These are phyloP conservation scores for Ectropis grisescens DNA, from an alignment of 1,140 invertebrate species.

Conservation along the genomic window DNA sequence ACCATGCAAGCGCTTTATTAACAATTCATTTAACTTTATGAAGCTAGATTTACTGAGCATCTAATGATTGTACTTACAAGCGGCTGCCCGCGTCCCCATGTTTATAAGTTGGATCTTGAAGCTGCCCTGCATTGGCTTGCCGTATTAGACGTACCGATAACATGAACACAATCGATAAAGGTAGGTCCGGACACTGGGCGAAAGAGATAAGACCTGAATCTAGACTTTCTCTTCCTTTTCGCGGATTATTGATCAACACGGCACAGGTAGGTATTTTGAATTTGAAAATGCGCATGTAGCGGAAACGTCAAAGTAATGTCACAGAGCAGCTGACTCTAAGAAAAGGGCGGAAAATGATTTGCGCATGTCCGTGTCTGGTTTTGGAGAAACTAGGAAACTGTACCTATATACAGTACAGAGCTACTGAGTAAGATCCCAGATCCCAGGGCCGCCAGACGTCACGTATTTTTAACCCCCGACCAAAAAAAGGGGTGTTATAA, in stretches of 20 bases:
- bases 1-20: conserved; percentile 18
- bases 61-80: conserved; percentile 72
- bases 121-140: conserved; percentile 66
- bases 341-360: no score
- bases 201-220: conserved; percentile 64
- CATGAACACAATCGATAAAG: conserved; percentile 32
- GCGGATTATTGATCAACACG: conserved; percentile 44
- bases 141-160: conserved; percentile 41
- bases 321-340: no score
- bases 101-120: conserved; percentile 78
- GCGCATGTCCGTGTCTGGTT: no score
- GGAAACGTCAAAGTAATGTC: no score
- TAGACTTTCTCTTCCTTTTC: conserved; percentile 62
- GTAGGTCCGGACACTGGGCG: conserved; percentile 26
- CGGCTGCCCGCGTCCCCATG: conserved; percentile 81
- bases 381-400: no score
- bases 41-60: no score
- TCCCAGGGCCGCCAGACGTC: no score
- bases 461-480: no score
- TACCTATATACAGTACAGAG: no score
- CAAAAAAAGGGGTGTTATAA: no score
- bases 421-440: no score
- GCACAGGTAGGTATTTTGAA: not conserved
- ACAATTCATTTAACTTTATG: not conserved
- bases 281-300: no score